phyloP scores from a whole-genome alignment of 1,140 invertebrate genomes.

The Drosophila subobscura region DNA sequence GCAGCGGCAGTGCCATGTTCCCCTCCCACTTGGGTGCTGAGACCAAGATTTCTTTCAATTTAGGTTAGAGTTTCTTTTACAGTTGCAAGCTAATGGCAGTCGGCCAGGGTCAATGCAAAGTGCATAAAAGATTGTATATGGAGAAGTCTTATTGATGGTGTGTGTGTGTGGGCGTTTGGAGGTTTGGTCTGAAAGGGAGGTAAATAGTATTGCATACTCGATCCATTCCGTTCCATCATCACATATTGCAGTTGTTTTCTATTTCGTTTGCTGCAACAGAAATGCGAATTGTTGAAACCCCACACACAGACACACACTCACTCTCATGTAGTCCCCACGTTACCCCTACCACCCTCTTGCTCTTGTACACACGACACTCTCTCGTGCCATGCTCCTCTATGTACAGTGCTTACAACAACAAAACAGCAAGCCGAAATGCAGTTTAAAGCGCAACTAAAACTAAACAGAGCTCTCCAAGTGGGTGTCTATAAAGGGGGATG shows the following conservation, averaged over 20 bases:
- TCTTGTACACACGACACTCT: background rate
- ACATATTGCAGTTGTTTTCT: conserved; percentile 57
- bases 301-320: conserved; percentile 17
- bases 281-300: conserved; percentile 40
- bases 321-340: background rate
- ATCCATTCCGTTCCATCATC: conserved; percentile 25
- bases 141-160: background rate
- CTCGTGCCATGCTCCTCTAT: conserved; percentile 46
- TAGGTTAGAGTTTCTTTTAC: conserved; percentile 2
- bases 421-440: conserved; percentile 68
- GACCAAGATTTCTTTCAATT: background rate
- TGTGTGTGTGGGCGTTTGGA: background rate
- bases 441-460: conserved; percentile 81
- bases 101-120: conserved; percentile 11
- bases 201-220: conserved; percentile 17
- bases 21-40: background rate
- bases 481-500: conserved; percentile 20
- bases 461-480: conserved; percentile 68
- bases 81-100: conserved; percentile 11
- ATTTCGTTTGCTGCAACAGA: conserved; percentile 50
- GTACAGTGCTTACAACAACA: conserved; percentile 62
- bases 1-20: conserved; percentile 6
- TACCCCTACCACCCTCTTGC: background rate
- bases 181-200: background rate
- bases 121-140: conserved; percentile 5